Percentiles rank a stretch among this genome's conserved stretches.
Conservation (phyloP, 2,113 vertebrate genomes). For the Lates calcarifer region DNA sequence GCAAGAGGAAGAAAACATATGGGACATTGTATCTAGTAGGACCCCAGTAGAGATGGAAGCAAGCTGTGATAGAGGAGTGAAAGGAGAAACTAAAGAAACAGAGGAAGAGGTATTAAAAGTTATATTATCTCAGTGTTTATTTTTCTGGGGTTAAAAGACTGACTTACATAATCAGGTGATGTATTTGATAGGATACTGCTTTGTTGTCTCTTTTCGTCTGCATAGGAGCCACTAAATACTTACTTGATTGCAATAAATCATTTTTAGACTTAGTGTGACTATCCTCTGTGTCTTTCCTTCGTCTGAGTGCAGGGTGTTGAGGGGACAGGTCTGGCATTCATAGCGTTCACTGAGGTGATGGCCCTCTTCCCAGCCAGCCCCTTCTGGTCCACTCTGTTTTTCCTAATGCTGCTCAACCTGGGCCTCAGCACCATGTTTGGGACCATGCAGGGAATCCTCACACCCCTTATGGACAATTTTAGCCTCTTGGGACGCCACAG, state of each 20-base stretch:
- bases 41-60: slow-evolving; percentile 27
- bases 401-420: slow-evolving; percentile 98
- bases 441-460: slow-evolving; percentile 99
- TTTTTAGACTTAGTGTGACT: background rate
- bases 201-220: background rate
- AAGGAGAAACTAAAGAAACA: slow-evolving; percentile 61
- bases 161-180: background rate
- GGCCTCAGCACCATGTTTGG: slow-evolving; percentile 99
- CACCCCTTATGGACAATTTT: slow-evolving; percentile 97
- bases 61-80: slow-evolving; percentile 58
- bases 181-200: background rate
- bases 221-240: background rate
- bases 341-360: slow-evolving; percentile 99
- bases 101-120: background rate
- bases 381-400: slow-evolving; percentile 98
- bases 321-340: slow-evolving; percentile 97
- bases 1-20: slow-evolving; percentile 44
- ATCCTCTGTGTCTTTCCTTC: slow-evolving; percentile 2
- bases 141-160: background rate
- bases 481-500: slow-evolving; percentile 85
- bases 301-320: slow-evolving; percentile 90
- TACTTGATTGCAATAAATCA: background rate
- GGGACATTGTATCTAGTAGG: slow-evolving; percentile 12
- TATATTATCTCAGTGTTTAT: slow-evolving; percentile 41
- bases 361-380: slow-evolving; percentile 96